Conservation (phyloP, 2,113 vertebrate genomes). For the Tenrec ecaudatus region DNA sequence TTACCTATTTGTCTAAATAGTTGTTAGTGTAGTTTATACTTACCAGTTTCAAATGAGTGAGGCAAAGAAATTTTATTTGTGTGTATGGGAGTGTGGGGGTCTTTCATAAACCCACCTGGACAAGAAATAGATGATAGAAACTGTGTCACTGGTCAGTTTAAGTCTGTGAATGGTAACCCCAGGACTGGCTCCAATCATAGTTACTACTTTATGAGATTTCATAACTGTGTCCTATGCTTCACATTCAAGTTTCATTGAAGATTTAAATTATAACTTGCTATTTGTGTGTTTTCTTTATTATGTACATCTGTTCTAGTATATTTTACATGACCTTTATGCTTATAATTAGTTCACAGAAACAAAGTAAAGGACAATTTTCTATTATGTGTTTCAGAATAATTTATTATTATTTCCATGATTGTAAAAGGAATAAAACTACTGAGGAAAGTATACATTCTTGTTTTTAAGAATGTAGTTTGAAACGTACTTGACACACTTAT, state of each 20-base stretch:
- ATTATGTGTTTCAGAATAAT: background rate
- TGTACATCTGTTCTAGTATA: background rate
- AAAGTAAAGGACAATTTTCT: conserved; percentile 9
- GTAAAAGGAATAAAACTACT: background rate
- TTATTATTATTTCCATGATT: conserved; percentile 18
- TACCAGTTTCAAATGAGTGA: background rate
- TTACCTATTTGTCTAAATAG: conserved; percentile 22
- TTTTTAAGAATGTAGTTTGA: background rate
- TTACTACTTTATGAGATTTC: background rate
- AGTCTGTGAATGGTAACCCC: background rate
- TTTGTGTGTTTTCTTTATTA: background rate
- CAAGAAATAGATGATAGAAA: background rate
- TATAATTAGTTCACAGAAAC: background rate
- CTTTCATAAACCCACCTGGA: background rate
- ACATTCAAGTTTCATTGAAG: background rate
- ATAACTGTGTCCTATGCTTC: background rate
- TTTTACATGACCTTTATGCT: background rate
- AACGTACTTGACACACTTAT: background rate
- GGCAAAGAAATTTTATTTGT: background rate
- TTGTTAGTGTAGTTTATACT: background rate
- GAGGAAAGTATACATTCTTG: background rate
- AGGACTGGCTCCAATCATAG: too few relatives aligned
- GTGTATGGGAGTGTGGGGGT: fast-evolving
- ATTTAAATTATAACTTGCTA: background rate
- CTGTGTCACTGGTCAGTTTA: background rate